phyloP scores from a whole-genome alignment of 2,888 invertebrate species.

The Cantharis rufa region DNA sequence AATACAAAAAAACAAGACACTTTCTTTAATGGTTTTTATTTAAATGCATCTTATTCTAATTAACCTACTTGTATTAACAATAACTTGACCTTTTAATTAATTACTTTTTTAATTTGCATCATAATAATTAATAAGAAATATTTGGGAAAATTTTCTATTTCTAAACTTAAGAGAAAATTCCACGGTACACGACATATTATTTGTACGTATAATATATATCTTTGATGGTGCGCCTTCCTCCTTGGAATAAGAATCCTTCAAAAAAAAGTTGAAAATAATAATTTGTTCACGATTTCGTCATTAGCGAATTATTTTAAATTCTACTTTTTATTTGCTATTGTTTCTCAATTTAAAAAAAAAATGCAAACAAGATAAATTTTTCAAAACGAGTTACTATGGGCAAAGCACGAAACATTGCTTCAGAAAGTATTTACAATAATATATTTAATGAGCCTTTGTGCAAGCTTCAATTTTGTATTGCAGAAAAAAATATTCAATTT shows the following conservation, averaged over 20 bases:
- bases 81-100: background rate
- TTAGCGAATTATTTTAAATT: background rate
- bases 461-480: background rate
- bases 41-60: conserved; percentile 10
- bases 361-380: background rate
- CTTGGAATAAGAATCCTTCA: too few relatives aligned
- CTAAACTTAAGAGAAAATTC: background rate
- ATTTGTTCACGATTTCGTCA: background rate
- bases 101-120: background rate
- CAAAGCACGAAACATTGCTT: background rate
- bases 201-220: too few relatives aligned
- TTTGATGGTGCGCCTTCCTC: background rate
- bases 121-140: background rate
- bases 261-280: background rate
- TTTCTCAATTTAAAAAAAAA: background rate
- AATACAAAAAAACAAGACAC: conserved; percentile 11
- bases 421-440: background rate
- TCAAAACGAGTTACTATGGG: background rate
- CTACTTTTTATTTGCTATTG: background rate
- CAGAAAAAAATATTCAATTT: background rate
- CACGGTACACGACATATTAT: too few relatives aligned
- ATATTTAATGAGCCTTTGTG: background rate
- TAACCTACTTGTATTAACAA: conserved; percentile 10
- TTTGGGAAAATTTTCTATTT: background rate
- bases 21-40: conserved; percentile 30